phyloP scores from a whole-genome alignment of 1,140 invertebrate species.

The Sitodiplosis mosellana region DNA sequence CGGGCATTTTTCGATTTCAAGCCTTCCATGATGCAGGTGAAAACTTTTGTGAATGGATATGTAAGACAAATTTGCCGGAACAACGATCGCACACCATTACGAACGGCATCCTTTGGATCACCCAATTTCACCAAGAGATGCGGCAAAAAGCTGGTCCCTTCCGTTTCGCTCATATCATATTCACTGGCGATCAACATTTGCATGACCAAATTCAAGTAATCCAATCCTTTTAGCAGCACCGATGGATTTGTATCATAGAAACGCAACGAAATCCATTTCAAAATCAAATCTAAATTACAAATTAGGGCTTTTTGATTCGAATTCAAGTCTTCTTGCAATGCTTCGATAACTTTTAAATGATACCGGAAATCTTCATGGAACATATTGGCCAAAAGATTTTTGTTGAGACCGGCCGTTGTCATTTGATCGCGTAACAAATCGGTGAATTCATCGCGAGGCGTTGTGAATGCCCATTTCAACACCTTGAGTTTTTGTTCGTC shows the following conservation, averaged over 20 bases:
- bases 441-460: slow-evolving; percentile 83
- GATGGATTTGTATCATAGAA: slow-evolving; percentile 99
- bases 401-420: slow-evolving; percentile 70
- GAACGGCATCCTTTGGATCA: slow-evolving; percentile 87
- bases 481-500: slow-evolving; percentile 86
- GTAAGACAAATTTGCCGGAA: slow-evolving; percentile 71
- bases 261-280: slow-evolving; percentile 90
- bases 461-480: slow-evolving; percentile 92
- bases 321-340: slow-evolving; percentile 63
- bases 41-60: slow-evolving; percentile 80
- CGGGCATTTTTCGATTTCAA: slow-evolving; percentile 92
- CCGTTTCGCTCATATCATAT: slow-evolving; percentile 75
- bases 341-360: slow-evolving; percentile 90
- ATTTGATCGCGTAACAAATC: slow-evolving; percentile 84
- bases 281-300: slow-evolving; percentile 81
- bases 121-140: slow-evolving; percentile 88
- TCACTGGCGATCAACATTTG: slow-evolving; percentile 55
- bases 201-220: slow-evolving; percentile 76
- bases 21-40: slow-evolving; percentile 80
- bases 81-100: slow-evolving; percentile 69
- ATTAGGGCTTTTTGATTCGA: slow-evolving; percentile 60
- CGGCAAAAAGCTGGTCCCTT: slow-evolving; percentile 86
- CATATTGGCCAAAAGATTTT: slow-evolving; percentile 71
- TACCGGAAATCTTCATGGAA: slow-evolving; percentile 88
- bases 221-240: slow-evolving; percentile 82